Evolutionary conservation across 2,113 vertebrate species (phyloP).

Genomic region (Arothron firmamentum): DNA sequence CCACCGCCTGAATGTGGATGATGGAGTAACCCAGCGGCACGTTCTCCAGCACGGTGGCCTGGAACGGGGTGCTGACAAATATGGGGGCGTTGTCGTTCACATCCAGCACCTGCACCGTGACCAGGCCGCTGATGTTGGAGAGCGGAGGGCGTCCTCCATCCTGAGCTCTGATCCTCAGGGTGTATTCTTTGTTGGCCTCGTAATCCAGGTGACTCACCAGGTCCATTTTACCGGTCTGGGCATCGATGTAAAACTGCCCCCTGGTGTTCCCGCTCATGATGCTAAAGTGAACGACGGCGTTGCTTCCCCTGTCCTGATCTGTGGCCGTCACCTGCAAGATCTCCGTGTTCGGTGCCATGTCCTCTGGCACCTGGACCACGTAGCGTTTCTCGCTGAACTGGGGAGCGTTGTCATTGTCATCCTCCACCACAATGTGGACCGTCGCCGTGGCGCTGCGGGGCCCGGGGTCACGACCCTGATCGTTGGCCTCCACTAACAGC

Average conservation of each 20-base stretch:
- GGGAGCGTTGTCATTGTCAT: slow-evolving; percentile 91
- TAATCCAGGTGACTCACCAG: slow-evolving; percentile 90
- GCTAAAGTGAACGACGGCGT: slow-evolving; percentile 91
- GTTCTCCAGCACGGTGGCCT: slow-evolving; percentile 91
- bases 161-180: slow-evolving; percentile 85
- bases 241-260: slow-evolving; percentile 94
- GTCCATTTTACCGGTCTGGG: slow-evolving; percentile 87
- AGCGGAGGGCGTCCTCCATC: slow-evolving; percentile 90
- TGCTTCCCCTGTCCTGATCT: slow-evolving; percentile 86
- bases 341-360: slow-evolving; percentile 77
- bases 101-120: slow-evolving; percentile 90
- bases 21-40: slow-evolving; percentile 89
- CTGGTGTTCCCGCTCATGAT: slow-evolving; percentile 94
- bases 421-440: slow-evolving; percentile 85
- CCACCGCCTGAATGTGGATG: slow-evolving; percentile 91
- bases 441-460: slow-evolving; percentile 87
- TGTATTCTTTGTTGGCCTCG: slow-evolving; percentile 90
- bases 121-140: slow-evolving; percentile 90
- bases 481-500: slow-evolving; percentile 85
- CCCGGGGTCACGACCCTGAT: slow-evolving; percentile 87
- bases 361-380: slow-evolving; percentile 85
- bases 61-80: slow-evolving; percentile 94
- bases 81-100: slow-evolving; percentile 93
- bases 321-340: slow-evolving; percentile 86
- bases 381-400: slow-evolving; percentile 96